Conservation (phyloP, 2,797 vertebrate genomes). For the Chelon labrosus region DNA sequence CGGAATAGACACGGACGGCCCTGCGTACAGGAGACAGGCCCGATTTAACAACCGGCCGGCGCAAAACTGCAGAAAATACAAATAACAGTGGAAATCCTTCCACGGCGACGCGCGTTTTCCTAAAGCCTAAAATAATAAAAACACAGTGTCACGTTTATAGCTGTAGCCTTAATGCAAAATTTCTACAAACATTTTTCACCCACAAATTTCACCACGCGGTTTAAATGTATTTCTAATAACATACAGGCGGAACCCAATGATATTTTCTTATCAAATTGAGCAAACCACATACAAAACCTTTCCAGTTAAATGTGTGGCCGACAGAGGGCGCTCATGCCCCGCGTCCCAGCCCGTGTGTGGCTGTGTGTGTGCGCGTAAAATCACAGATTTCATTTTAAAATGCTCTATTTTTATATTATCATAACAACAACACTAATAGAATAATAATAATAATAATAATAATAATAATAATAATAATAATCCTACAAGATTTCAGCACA, state of each 20-base stretch:
- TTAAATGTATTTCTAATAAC: conserved; percentile 16
- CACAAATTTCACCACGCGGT: background rate
- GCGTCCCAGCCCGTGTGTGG: background rate
- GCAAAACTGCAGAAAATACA: background rate
- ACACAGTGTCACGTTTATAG: background rate
- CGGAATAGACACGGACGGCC: conserved; percentile 41
- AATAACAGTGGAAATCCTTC: no score
- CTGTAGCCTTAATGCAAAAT: background rate
- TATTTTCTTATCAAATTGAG: conserved; percentile 32
- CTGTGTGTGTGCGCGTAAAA: background rate
- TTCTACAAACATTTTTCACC: background rate
- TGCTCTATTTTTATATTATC: background rate
- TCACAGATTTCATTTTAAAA: conserved; percentile 17
- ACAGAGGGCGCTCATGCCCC: conserved; percentile 78
- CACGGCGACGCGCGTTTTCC: no score
- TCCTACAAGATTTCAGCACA: conserved; percentile 79
- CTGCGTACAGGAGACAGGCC: conserved; percentile 2
- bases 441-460: no score
- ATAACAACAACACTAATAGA: background rate
- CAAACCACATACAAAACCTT: background rate
- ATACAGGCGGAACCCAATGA: conserved; percentile 9
- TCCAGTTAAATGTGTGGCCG: conserved; percentile 6
- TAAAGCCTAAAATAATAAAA: background rate
- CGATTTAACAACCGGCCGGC: background rate
- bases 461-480: conserved; percentile 16